A percentile compares a stretch with the other conserved stretches of the same genome.
Evolutionary conservation across 2,888 invertebrate species (phyloP).

Genomic region (Diplolepis rosae): DNA sequence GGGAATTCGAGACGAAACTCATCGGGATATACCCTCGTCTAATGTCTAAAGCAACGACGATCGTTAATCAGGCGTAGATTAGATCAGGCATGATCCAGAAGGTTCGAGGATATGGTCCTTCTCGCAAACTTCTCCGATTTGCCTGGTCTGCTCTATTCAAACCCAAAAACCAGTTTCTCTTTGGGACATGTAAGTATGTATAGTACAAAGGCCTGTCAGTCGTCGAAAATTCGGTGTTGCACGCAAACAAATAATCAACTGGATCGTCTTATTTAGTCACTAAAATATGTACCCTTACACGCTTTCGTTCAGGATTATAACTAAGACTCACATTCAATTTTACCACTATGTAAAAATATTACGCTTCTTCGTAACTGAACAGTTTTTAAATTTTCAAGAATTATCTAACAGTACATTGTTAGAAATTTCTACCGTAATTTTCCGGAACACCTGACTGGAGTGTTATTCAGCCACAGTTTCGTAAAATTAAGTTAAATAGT

Average conservation of each 20-base stretch:
- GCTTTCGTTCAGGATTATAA: not conserved
- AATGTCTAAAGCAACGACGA: constrained; percentile 56
- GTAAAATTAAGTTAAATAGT: too few relatives aligned
- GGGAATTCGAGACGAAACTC: constrained; percentile 54
- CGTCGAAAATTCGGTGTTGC: constrained; percentile 3
- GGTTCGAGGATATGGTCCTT: constrained; percentile 54
- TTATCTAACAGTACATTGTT: too few relatives aligned
- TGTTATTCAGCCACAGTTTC: too few relatives aligned
- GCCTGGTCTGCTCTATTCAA: constrained; percentile 47
- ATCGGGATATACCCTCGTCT: constrained; percentile 45
- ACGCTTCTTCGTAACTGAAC: too few relatives aligned
- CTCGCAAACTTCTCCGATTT: constrained; percentile 55
- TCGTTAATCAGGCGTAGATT: constrained; percentile 69
- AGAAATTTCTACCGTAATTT: too few relatives aligned
- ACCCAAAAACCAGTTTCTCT: constrained; percentile 50
- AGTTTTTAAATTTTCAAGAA: too few relatives aligned
- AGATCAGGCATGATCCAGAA: constrained; percentile 63
- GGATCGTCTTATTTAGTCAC: not conserved
- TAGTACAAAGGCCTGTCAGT: constrained; percentile 10
- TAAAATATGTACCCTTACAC: not conserved
- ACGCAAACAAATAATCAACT: constrained; percentile 1
- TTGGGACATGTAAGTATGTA: constrained; percentile 35
- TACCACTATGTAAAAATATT: too few relatives aligned
- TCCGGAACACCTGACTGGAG: too few relatives aligned
- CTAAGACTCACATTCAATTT: too few relatives aligned